Base-by-base conservation (phyloP, 2,888 invertebrate species). In the Periphyllus acericola region DNA sequence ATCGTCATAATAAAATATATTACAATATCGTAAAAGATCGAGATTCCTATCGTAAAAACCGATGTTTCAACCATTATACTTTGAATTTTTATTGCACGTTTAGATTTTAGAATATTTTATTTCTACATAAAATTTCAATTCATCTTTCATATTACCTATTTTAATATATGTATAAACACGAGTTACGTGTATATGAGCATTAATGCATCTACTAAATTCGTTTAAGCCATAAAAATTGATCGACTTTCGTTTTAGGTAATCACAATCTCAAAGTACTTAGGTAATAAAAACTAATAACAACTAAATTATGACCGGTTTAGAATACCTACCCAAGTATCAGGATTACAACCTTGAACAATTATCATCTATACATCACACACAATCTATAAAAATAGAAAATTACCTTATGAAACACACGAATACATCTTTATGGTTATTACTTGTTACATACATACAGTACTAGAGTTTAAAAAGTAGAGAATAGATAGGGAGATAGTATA, bases 261-360 rank as follows among this genome's bases (percentile, higher is more conserved):
- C 60, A 25, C 25, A 60, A 60, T 60, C 60, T 60, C 60, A 6
- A 60, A 60, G 11, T 68, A 68, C 29, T 74, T 34, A 25, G 55
- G 32, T 74, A 32, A 88, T 76, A 76, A 19, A 74, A 60, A 60
- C 6, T 25, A 83, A 76, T 74, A 83, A 34, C 60, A 36, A 76
- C n/a, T 74, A 74, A 75, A 80, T 76, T 87, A 68, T 82, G 32
- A 46, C 86, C 36, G n/a, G 88, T 88, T 87, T 85, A 76, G 25
- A 72, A 55, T 46, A 52, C 52, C 25, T 52, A 32, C 32, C 14
- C 25, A 3, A 46, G 25, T 52, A 14, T 46, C 32, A 19, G 34
- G 32, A 82, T 81, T 68, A 82, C 52, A 52, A 25, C 72, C 34
- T 72, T 72, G 52, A 82, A 72, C 25, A 52, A 71, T 82, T 34